Evolutionary conservation across 1,140 invertebrate genomes (phyloP).

Genomic region (Drosophila pallidifrons): DNA sequence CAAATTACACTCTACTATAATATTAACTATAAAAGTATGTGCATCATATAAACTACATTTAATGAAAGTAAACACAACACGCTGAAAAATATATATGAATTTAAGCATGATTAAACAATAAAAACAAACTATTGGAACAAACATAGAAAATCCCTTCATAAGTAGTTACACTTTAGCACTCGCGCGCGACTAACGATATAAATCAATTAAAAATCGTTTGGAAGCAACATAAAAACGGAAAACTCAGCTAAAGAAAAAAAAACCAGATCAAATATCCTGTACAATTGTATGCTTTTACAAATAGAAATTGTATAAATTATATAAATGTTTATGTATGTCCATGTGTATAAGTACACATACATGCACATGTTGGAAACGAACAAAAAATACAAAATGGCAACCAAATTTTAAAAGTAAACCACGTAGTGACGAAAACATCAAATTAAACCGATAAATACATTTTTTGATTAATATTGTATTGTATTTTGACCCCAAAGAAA

Average conservation of each 20-base stretch:
- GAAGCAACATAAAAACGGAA: conserved; percentile 10
- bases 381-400: conserved; percentile 28
- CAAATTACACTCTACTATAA: conserved; percentile 41
- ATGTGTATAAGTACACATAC: conserved; percentile 29
- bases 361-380: conserved; percentile 33
- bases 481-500: conserved; percentile 81
- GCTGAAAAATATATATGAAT: conserved; percentile 29
- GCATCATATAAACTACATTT: conserved; percentile 55
- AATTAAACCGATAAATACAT: conserved; percentile 47
- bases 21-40: conserved; percentile 54
- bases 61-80: conserved; percentile 39
- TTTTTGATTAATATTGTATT: conserved; percentile 76
- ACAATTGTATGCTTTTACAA: conserved; percentile 76
- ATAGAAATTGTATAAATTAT: conserved; percentile 77
- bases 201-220: conserved; percentile 55
- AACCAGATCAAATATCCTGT: conserved; percentile 44
- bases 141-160: conserved; percentile 61
- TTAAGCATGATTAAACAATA: conserved; percentile 48
- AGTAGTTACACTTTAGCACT: conserved; percentile 57
- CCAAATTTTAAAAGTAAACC: conserved; percentile 49
- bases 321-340: conserved; percentile 24
- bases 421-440: conserved; percentile 57
- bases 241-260: conserved; percentile 35
- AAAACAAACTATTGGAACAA: conserved; percentile 69
- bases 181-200: conserved; percentile 25